Conservation (phyloP, 2,797 vertebrate species). For the Mustela erminea region DNA sequence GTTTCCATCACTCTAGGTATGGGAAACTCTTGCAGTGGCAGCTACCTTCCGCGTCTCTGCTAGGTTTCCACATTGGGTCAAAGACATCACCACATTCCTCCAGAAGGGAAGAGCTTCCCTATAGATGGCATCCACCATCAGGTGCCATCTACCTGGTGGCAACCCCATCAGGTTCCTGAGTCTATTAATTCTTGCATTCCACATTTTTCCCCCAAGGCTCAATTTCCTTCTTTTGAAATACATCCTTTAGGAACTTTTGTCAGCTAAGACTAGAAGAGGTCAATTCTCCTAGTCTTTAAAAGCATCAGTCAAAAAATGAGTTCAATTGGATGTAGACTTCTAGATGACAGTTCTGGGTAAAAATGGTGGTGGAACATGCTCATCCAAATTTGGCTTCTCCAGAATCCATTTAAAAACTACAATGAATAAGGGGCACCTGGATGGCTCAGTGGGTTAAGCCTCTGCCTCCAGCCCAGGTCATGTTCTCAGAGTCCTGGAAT, state of each 20-base stretch:
- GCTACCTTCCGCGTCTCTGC: background rate
- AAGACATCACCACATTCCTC: background rate
- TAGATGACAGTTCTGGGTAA: background rate
- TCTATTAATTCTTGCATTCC: background rate
- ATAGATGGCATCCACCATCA: background rate
- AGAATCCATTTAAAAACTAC: background rate
- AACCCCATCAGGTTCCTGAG: background rate
- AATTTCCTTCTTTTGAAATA: slow-evolving; percentile 17
- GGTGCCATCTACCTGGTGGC: too few species aligned
- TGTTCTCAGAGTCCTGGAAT: too few species aligned
- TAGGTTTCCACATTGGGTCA: background rate
- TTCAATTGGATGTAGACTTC: background rate
- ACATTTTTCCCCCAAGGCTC: background rate
- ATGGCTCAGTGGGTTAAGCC: too few species aligned
- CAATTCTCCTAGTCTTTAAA: background rate
- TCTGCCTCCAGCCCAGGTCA: too few species aligned
- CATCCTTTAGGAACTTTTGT: background rate
- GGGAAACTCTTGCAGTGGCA: background rate
- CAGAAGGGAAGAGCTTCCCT: background rate
- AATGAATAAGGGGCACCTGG: background rate
- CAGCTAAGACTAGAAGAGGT: background rate
- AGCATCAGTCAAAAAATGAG: background rate
- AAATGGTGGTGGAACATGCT: background rate
- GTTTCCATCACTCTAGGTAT: background rate
- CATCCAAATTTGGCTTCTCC: slow-evolving; percentile 2